Percentiles rank a stretch among this genome's conserved stretches.
phyloP scores from a whole-genome alignment of 2,888 invertebrate species.

The Morpho achilles region DNA sequence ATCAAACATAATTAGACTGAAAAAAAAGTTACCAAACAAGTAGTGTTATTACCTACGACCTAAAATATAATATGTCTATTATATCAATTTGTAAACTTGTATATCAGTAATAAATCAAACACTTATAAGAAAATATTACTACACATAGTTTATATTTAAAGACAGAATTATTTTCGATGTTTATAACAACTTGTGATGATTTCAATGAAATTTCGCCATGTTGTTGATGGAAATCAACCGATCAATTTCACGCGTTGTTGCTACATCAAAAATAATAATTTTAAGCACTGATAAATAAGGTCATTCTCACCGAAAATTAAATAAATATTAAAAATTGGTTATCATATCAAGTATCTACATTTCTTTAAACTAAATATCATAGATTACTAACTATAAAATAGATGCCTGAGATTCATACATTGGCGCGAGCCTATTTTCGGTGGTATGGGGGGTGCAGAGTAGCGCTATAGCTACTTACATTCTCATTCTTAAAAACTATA shows the following conservation, averaged over 20 bases:
- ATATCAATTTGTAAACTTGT: neutral
- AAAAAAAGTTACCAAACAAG: constrained; percentile 27
- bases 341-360: too few species aligned
- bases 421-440: too few species aligned
- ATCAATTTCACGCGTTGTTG: constrained; percentile 36
- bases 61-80: neutral
- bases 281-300: neutral
- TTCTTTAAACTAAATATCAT: too few species aligned
- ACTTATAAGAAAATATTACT: neutral
- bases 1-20: constrained; percentile 2
- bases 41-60: constrained; percentile 8
- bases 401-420: too few species aligned
- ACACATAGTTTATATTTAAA: neutral
- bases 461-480: too few species aligned
- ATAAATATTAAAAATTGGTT: too few species aligned
- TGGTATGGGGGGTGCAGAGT: too few species aligned
- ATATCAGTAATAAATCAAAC: neutral
- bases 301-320: neutral
- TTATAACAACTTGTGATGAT: constrained; percentile 16
- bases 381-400: too few species aligned
- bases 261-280: constrained; percentile 13
- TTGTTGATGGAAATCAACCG: constrained; percentile 57
- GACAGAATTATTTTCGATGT: neutral
- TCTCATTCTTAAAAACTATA: too few species aligned
- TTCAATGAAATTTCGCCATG: constrained; percentile 46